Percentiles rank a stretch among this genome's conserved stretches.
phyloP scores from a whole-genome alignment of 92 coral and sea anemone species.

The Zoanthus sansibaricus region DNA sequence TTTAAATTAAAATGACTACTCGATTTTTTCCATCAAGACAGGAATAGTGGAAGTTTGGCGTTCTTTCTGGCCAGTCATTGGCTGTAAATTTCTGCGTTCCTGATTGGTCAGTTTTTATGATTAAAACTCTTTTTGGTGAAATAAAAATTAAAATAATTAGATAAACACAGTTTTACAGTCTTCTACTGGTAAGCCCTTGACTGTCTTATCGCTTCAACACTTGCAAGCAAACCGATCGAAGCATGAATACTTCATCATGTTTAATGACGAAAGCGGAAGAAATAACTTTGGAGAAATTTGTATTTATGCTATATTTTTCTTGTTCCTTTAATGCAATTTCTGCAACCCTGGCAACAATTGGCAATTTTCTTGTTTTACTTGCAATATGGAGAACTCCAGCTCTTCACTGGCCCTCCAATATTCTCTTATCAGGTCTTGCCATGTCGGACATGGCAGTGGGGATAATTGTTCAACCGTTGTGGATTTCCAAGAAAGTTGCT shows the following conservation, averaged over 20 bases:
- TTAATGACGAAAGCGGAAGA: background rate
- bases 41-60: background rate
- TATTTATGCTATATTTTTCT: background rate
- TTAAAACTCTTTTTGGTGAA: background rate
- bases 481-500: constrained; percentile 15
- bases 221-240: background rate
- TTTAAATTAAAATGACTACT: background rate
- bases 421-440: constrained; percentile 12
- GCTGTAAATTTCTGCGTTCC: background rate
- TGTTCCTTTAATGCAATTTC: constrained; percentile 23
- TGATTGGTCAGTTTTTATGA: background rate
- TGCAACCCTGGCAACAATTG: constrained; percentile 18
- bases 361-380: constrained; percentile 15
- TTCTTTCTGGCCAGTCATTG: background rate
- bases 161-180: background rate
- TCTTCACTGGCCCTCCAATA: background rate
- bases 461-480: constrained; percentile 17
- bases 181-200: background rate
- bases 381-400: constrained; percentile 19
- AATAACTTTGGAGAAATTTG: background rate
- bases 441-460: constrained; percentile 17
- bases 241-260: background rate
- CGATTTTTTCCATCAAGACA: background rate
- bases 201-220: background rate
- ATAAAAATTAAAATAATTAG: background rate